Evolutionary conservation across 1,140 invertebrate genomes (phyloP).

Genomic region (Saccostrea cuccullata): DNA sequence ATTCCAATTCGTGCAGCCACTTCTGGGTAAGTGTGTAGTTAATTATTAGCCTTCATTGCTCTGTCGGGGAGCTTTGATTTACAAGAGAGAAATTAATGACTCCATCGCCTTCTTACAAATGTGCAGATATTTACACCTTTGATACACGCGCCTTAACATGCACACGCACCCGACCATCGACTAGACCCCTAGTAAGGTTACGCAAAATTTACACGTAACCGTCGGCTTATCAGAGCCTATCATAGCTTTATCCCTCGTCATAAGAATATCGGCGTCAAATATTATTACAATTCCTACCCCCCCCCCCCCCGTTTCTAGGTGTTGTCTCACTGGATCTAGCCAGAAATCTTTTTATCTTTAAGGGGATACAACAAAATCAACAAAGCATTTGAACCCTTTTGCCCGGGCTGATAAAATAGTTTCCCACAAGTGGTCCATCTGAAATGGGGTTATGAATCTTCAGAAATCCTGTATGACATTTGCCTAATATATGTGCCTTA

Average conservation of each 20-base stretch:
- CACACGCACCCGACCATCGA: neutral
- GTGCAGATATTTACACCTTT: conserved; percentile 2
- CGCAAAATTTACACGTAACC: neutral
- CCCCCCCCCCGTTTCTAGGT: neutral
- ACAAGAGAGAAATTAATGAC: neutral
- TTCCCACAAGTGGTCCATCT: no score
- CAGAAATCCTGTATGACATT: no score
- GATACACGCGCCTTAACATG: neutral
- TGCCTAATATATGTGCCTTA: no score
- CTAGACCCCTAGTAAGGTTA: neutral
- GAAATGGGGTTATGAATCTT: no score
- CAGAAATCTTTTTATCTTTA: no score
- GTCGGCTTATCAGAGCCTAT: conserved; percentile 4
- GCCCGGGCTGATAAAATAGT: no score
- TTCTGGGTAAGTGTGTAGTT: neutral
- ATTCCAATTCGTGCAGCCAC: neutral
- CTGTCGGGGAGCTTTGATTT: neutral
- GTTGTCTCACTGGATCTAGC: neutral
- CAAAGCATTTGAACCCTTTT: no score
- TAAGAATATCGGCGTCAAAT: neutral
- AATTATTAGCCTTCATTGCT: neutral
- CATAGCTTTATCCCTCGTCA: neutral
- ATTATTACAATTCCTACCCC: neutral
- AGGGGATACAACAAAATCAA: no score
- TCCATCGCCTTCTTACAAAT: neutral